A percentile compares a stretch with the other conserved stretches of the same genome.
Evolutionary conservation across 2,888 invertebrate species (phyloP).

Genomic region (Sussaba pulchella): DNA sequence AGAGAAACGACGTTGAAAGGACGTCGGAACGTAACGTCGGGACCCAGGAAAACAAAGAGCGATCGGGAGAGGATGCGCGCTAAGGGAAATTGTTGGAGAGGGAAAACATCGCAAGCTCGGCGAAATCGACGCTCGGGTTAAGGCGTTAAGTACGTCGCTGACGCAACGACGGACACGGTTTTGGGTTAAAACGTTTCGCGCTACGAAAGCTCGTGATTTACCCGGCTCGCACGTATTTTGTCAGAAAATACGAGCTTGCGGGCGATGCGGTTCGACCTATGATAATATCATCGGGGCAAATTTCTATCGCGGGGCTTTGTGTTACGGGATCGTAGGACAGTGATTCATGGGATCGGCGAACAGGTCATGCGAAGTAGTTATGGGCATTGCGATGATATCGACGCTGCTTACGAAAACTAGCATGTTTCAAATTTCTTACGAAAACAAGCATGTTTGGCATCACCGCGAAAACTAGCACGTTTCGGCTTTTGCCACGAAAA

Average conservation of each 20-base stretch:
- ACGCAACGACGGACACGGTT: slow-evolving; percentile 27
- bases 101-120: slow-evolving; percentile 41
- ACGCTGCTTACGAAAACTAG: too few relatives aligned
- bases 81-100: slow-evolving; percentile 54
- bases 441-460: too few relatives aligned
- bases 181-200: slow-evolving; percentile 25
- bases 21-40: slow-evolving; percentile 15
- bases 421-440: too few relatives aligned
- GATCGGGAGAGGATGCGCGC: slow-evolving; percentile 36
- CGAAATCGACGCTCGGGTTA: slow-evolving; percentile 24
- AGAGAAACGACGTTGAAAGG: slow-evolving; percentile 65
- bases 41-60: slow-evolving; percentile 54
- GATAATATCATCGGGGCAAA: neutral
- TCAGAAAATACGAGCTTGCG: slow-evolving; percentile 13
- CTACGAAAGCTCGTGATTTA: slow-evolving; percentile 47
- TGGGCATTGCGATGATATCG: too few relatives aligned
- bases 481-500: too few relatives aligned
- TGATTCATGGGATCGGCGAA: too few relatives aligned
- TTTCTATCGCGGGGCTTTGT: too few relatives aligned
- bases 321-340: too few relatives aligned
- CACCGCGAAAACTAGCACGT: too few relatives aligned
- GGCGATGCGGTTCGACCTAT: neutral
- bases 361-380: too few relatives aligned
- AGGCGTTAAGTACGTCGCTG: slow-evolving; percentile 33
- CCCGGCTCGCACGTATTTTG: slow-evolving; percentile 14